A percentile compares a stretch with the other conserved stretches of the same genome.
Conservation (phyloP, 2,797 vertebrate species). For the Hylomyscus alleni region DNA sequence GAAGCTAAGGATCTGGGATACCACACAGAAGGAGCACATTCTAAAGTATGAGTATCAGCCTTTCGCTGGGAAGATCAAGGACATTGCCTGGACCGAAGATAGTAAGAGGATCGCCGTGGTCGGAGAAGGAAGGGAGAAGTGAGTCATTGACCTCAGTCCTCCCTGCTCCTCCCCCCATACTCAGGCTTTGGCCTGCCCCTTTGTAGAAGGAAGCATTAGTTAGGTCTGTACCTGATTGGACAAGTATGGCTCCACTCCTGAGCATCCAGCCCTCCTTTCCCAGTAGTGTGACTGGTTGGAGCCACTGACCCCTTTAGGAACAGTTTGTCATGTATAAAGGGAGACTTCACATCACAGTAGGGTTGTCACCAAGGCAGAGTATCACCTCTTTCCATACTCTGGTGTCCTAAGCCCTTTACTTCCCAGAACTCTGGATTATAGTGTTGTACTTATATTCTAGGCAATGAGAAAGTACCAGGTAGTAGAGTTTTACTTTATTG, state of each 20-base stretch:
- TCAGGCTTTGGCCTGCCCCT: background rate
- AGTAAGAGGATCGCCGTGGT: conserved; percentile 97
- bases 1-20: conserved; percentile 99
- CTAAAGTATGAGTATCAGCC: conserved; percentile 98
- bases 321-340: background rate
- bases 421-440: background rate
- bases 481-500: too few species aligned
- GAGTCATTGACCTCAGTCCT: conserved; percentile 84
- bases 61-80: conserved; percentile 95
- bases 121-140: conserved; percentile 98
- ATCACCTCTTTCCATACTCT: background rate
- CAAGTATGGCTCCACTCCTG: background rate
- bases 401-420: background rate
- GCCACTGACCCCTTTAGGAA: background rate
- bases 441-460: accelerated
- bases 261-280: background rate
- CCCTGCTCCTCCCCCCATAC: background rate
- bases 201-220: background rate
- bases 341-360: accelerated
- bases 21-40: conserved; percentile 97
- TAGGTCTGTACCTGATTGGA: background rate
- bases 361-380: background rate
- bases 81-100: conserved; percentile 98
- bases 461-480: background rate
- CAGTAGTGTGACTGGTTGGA: background rate